Evolutionary conservation across 1,140 invertebrate species (phyloP).

Genomic region (Thrips palmi): DNA sequence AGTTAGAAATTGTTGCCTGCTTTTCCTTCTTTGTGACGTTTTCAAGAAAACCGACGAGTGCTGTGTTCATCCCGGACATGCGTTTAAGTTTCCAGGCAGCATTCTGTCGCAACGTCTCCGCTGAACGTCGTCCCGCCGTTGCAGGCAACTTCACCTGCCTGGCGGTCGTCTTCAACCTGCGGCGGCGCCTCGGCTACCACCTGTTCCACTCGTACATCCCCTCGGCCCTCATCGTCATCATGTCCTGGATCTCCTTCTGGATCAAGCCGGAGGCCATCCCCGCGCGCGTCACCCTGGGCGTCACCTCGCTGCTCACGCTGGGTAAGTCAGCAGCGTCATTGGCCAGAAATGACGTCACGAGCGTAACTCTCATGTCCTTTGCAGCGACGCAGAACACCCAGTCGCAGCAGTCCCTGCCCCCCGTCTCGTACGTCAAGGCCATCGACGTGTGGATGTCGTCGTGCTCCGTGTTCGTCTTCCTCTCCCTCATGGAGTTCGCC

Average conservation of each 20-base stretch:
- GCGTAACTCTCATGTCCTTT: slow-evolving; percentile 14
- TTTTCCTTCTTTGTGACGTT: too few species aligned
- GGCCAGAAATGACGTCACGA: neutral
- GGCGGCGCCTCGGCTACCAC: slow-evolving; percentile 68
- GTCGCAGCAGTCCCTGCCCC: slow-evolving; percentile 74
- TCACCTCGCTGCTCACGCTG: slow-evolving; percentile 64
- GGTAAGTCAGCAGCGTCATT: slow-evolving; percentile 26
- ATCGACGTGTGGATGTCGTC: slow-evolving; percentile 90
- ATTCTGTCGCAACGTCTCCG: too few species aligned
- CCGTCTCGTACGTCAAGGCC: slow-evolving; percentile 78
- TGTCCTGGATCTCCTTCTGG: slow-evolving; percentile 90
- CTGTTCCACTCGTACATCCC: slow-evolving; percentile 83
- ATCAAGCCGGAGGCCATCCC: slow-evolving; percentile 81
- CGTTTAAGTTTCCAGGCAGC: too few species aligned
- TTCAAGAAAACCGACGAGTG: too few species aligned
- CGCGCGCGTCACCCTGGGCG: slow-evolving; percentile 57
- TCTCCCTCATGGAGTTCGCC: slow-evolving; percentile 83
- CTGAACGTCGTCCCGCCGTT: too few species aligned
- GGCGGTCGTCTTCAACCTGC: slow-evolving; percentile 66
- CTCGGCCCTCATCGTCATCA: slow-evolving; percentile 73
- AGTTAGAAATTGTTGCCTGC: too few species aligned
- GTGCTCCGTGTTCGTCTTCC: slow-evolving; percentile 79
- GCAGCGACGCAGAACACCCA: slow-evolving; percentile 76
- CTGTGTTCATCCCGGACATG: too few species aligned
- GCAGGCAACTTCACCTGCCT: slow-evolving; percentile 73